A percentile compares a stretch with the other conserved stretches of the same genome.
phyloP scores from a whole-genome alignment of 92 coral and sea anemone species.

The Porites divaricata region DNA sequence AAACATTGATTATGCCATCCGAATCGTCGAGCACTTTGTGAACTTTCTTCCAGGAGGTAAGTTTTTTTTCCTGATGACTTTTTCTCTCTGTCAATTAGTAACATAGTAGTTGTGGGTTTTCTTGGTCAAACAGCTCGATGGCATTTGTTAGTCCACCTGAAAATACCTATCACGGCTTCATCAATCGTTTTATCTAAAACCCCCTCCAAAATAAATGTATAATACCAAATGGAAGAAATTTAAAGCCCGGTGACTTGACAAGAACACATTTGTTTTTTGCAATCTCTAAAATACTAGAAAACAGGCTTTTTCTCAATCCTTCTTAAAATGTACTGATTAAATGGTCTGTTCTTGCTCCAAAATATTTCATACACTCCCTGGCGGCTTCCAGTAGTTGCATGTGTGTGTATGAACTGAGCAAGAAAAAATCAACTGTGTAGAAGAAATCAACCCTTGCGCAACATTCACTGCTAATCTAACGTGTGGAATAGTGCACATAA shows the following conservation, averaged over 20 bases:
- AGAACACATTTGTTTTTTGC: neutral
- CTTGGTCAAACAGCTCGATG: neutral
- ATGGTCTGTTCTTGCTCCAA: neutral
- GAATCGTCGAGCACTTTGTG: slow-evolving; percentile 73
- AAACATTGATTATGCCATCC: slow-evolving; percentile 72
- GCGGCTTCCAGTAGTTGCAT: no score
- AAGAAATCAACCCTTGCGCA: no score
- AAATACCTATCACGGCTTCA: no score
- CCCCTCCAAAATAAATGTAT: neutral
- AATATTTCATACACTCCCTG: no score
- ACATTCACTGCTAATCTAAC: no score
- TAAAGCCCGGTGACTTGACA: neutral
- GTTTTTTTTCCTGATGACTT: neutral
- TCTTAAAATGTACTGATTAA: neutral
- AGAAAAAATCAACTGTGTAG: no score
- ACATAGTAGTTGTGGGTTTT: neutral
- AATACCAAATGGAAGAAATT: neutral
- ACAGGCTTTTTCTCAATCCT: neutral
- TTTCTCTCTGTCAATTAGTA: no score
- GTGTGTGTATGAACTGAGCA: no score
- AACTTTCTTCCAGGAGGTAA: slow-evolving; percentile 61
- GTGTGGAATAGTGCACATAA: no score
- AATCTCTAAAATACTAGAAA: neutral
- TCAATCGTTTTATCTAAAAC: no score
- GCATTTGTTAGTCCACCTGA: neutral